phyloP scores from a whole-genome alignment of 1,140 invertebrate species.

The Mercenaria mercenaria region DNA sequence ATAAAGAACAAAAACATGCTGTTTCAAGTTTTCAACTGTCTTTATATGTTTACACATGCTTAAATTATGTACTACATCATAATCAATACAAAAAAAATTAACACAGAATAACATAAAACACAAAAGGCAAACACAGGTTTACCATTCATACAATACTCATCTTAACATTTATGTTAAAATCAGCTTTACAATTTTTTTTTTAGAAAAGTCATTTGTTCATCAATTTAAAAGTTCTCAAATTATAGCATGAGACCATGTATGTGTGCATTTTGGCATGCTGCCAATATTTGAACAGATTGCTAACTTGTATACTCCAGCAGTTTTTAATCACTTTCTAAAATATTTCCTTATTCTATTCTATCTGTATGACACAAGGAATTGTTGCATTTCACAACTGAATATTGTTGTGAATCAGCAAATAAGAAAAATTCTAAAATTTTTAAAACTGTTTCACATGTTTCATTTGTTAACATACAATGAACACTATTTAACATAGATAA shows the following conservation, averaged over 20 bases:
- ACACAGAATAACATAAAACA: constrained; percentile 24
- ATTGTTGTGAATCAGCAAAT: no score
- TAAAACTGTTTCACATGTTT: no score
- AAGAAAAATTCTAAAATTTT: no score
- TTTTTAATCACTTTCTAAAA: no score
- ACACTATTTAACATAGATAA: no score
- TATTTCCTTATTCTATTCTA: no score
- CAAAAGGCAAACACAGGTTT: constrained; percentile 6
- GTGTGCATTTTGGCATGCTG: no score
- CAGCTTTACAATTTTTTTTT: not conserved
- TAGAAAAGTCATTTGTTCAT: not conserved
- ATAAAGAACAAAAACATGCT: not conserved
- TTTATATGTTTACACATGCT: constrained; percentile 40
- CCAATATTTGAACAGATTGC: no score
- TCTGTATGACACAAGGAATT: no score
- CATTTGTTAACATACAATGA: no score
- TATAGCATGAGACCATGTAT: not conserved
- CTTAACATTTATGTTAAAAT: not conserved
- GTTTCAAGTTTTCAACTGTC: not conserved
- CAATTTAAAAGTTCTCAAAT: constrained; percentile 2
- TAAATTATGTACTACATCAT: constrained; percentile 23
- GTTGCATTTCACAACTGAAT: no score
- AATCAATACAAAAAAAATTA: constrained; percentile 15
- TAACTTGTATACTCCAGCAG: no score
- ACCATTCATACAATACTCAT: not conserved